A percentile compares a stretch with the other conserved stretches of the same genome.
These are phyloP conservation scores for Danaus plexippus DNA, from an alignment of 1,140 invertebrate species.

Conservation along the genomic window DNA sequence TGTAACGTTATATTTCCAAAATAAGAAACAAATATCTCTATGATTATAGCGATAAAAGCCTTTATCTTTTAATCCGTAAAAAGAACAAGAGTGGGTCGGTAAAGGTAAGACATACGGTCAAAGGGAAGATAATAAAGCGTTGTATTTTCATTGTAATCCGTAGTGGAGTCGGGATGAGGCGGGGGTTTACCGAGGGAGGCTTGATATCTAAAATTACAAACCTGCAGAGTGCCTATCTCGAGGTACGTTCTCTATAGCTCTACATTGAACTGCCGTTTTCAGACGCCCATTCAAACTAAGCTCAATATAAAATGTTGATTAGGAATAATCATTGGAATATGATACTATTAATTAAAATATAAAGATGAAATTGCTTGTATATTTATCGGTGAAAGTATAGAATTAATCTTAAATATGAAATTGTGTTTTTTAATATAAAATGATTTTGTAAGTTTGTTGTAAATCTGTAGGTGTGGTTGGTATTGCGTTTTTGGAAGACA, in stretches of 20 bases:
- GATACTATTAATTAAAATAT: too few species aligned
- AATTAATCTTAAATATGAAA: too few species aligned
- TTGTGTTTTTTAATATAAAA: too few species aligned
- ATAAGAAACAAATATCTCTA: too few species aligned
- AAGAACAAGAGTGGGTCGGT: slow-evolving; percentile 32
- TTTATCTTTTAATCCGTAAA: slow-evolving; percentile 15
- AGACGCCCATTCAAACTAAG: slow-evolving; percentile 50
- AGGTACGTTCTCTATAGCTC: slow-evolving; percentile 52
- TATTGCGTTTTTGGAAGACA: too few species aligned
- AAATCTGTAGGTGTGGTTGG: not conserved
- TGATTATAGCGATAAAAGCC: slow-evolving; percentile 7
- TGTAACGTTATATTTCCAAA: too few species aligned
- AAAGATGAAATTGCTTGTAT: too few species aligned
- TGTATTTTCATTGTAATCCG: slow-evolving; percentile 69
- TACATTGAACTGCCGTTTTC: slow-evolving; percentile 59
- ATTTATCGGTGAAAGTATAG: too few species aligned
- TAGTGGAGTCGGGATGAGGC: slow-evolving; percentile 45
- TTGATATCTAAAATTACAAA: slow-evolving; percentile 69
- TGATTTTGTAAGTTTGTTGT: not conserved
- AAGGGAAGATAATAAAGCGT: slow-evolving; percentile 64
- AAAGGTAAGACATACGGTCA: slow-evolving; percentile 62
- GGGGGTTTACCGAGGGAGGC: slow-evolving; percentile 43
- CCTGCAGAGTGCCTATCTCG: slow-evolving; percentile 57
- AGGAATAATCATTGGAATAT: slow-evolving; percentile 17
- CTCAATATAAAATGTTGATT: slow-evolving; percentile 40